These are phyloP conservation scores for Ceramica pisi DNA, from an alignment of 2,888 invertebrate genomes.

Conservation along the genomic window DNA sequence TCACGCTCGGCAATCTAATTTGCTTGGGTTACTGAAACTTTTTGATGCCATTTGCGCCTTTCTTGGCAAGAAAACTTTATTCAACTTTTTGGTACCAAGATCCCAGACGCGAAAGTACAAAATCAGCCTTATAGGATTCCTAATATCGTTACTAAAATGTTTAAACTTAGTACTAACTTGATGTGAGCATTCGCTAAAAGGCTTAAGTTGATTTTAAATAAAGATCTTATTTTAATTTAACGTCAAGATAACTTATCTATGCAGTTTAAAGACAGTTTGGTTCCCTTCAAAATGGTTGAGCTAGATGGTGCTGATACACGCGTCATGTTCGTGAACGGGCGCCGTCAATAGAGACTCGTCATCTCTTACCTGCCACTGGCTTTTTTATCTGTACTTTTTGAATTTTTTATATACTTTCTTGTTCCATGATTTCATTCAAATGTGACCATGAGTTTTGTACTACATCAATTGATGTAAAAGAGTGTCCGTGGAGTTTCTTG, in stretches of 20 bases:
- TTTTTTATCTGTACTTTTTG: no score
- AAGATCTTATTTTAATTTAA: not conserved
- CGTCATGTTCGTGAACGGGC: no score
- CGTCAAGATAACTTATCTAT: not conserved
- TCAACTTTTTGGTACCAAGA: slow-evolving; percentile 4
- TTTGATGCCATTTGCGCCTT: slow-evolving; percentile 52
- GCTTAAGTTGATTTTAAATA: not conserved
- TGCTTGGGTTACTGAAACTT: slow-evolving; percentile 45
- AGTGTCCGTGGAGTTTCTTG: no score
- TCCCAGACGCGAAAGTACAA: not conserved
- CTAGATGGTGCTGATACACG: no score
- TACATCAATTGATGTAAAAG: no score
- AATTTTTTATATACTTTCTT: no score
- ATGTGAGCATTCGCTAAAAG: slow-evolving; percentile 7
- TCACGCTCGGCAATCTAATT: slow-evolving; percentile 43
- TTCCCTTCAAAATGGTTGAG: no score
- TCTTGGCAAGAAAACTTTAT: slow-evolving; percentile 35
- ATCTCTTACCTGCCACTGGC: no score
- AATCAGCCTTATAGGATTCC: slow-evolving; percentile 18
- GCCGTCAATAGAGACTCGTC: no score
- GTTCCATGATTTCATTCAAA: no score
- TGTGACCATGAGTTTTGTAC: no score
- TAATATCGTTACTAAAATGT: not conserved
- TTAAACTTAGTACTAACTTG: not conserved
- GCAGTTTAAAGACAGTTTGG: no score